These are phyloP conservation scores for Craterocephalus amniculus DNA, from an alignment of 2,797 vertebrate genomes.

Conservation along the genomic window DNA sequence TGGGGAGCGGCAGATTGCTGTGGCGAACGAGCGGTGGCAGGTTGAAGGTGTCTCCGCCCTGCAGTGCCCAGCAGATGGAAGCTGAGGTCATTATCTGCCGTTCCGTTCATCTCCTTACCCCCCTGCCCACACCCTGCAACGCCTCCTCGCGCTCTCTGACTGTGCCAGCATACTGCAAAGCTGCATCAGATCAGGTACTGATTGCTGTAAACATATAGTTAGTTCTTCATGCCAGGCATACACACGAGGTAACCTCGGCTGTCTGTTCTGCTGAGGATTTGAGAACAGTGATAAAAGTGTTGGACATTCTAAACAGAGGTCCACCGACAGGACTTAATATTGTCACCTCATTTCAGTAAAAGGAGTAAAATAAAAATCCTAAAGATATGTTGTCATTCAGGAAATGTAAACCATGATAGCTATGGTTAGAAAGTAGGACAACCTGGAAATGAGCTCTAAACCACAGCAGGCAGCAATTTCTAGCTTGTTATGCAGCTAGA, in stretches of 20 bases:
- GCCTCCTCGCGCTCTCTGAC: slow-evolving; percentile 19
- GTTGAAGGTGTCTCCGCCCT: slow-evolving; percentile 80
- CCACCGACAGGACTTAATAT: slow-evolving; percentile 39
- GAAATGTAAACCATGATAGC: slow-evolving; percentile 71
- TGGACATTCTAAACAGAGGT: slow-evolving; percentile 45
- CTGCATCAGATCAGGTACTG: slow-evolving; percentile 29
- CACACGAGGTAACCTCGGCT: slow-evolving; percentile 51
- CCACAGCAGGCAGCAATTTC: slow-evolving; percentile 61
- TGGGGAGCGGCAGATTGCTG: slow-evolving; percentile 81
- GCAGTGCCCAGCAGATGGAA: slow-evolving; percentile 79
- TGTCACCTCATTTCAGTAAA: slow-evolving; percentile 41
- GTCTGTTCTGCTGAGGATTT: slow-evolving; percentile 51
- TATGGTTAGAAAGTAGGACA: slow-evolving; percentile 72
- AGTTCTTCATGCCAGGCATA: slow-evolving; percentile 52
- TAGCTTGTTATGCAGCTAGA: slow-evolving; percentile 57
- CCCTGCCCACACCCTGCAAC: slow-evolving; percentile 11
- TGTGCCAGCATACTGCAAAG: slow-evolving; percentile 52
- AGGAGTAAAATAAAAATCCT: slow-evolving; percentile 35
- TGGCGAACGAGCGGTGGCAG: slow-evolving; percentile 74
- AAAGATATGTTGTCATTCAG: slow-evolving; percentile 61
- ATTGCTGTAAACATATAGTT: slow-evolving; percentile 42
- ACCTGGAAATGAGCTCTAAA: slow-evolving; percentile 57
- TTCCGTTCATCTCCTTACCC: slow-evolving; percentile 66
- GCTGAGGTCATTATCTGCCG: slow-evolving; percentile 79
- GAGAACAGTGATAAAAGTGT: slow-evolving; percentile 35